Base-by-base conservation (phyloP, 2,797 vertebrate species). In the Aplochiton taeniatus region DNA sequence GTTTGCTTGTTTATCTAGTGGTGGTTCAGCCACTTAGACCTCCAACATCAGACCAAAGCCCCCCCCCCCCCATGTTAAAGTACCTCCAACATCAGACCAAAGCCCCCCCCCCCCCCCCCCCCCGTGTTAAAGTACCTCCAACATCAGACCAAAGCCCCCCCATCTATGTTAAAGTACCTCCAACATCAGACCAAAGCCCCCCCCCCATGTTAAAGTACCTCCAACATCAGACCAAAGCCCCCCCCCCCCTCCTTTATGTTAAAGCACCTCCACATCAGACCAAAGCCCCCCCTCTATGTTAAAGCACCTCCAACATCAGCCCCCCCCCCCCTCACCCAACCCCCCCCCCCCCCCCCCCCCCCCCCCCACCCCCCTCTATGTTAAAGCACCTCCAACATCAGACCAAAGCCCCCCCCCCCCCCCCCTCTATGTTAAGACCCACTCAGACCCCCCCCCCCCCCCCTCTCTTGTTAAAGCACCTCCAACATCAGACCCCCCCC, bases 211-310 rank as follows among this genome's bases (percentile, higher is more conserved):
- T 58, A 72, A 63, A 62, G 19, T 69, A 65, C 51, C 59, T 65
- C 47, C 11, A 17, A 74, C 63, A 56, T 61, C 58, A 66, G 68
- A 57, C 9, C 69, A 79, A 79, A 79, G 83, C 79, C 68, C 74
- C 31, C 31, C 6, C 31, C 6, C 3, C n/a, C n/a, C n/a, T n/a
- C n/a, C n/a, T n/a, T n/a, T n/a, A n/a, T 20, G 31, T 4, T 58
- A 72, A 63, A 62, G 19, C 70, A 65, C 51, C 59, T 65, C 47
- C 11, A 74, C 63, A 56, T 61, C 58, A 66, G 68, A 57, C 9
- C 69, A 79, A 79, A 79, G 83, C 79, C 68, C 74, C 31, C 31
- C 6, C 31, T 31, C 3, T 20, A 6, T 55, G n/a, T 4, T 58
- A 72, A 63, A 62, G 19, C 70, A 65, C 51, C 59, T 65, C 47